Evolutionary conservation across 2,888 invertebrate species (phyloP).

Genomic region (Ennomos fuscantarius): DNA sequence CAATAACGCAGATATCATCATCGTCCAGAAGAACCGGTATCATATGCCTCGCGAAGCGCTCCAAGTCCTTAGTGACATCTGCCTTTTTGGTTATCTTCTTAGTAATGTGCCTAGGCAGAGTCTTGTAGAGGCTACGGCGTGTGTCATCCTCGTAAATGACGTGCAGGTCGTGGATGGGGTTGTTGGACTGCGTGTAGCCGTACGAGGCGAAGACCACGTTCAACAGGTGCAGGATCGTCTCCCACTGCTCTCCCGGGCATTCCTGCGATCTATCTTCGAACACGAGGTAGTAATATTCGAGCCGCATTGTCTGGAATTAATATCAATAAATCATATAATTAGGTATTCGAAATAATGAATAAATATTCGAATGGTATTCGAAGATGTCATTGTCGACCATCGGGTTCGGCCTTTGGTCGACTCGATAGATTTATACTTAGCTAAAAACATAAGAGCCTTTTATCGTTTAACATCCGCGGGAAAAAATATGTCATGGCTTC

Average conservation of each 20-base stretch:
- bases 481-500: too few species aligned
- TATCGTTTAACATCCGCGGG: too few species aligned
- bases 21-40: constrained; percentile 8
- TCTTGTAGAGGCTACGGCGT: background rate
- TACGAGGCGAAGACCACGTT: constrained; percentile 8
- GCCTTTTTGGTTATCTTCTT: constrained; percentile 4
- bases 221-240: constrained; percentile 5
- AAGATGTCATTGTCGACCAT: too few species aligned
- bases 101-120: constrained; percentile 1
- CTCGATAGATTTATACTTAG: too few species aligned
- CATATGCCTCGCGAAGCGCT: constrained; percentile 2
- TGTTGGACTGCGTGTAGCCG: constrained; percentile 1
- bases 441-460: too few species aligned
- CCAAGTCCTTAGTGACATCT: background rate
- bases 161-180: constrained; percentile 13
- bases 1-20: constrained; percentile 5
- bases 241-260: constrained; percentile 13
- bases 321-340: too few species aligned
- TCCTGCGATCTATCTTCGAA: constrained; percentile 8
- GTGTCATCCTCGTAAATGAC: constrained; percentile 14
- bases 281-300: constrained; percentile 14
- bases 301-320: constrained; percentile 9
- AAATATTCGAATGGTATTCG: too few species aligned
- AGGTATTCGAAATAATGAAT: too few species aligned
- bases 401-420: too few species aligned